A percentile compares a stretch with the other conserved stretches of the same genome.
These are phyloP conservation scores for Bombus waltoni DNA, from an alignment of 1,140 invertebrate species.

Conservation along the genomic window DNA sequence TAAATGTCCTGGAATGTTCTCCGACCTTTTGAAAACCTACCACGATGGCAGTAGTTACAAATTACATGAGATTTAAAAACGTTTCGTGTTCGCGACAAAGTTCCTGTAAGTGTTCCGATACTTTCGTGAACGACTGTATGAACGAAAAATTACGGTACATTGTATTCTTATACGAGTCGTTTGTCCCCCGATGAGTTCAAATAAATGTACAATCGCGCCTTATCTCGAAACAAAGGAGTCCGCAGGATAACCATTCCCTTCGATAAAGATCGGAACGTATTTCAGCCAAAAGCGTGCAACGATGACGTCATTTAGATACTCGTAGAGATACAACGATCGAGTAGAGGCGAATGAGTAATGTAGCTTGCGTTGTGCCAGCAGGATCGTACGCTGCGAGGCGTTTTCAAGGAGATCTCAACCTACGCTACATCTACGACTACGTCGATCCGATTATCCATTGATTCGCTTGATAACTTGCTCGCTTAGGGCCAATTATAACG, in stretches of 20 bases:
- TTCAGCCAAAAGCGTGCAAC: not conserved
- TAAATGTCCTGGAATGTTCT: no score
- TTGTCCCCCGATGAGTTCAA: not conserved
- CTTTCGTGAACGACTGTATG: no score
- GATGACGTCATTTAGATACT: conserved; percentile 45
- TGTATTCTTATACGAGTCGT: not conserved
- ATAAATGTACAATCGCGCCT: not conserved
- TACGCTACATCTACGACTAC: conserved; percentile 44
- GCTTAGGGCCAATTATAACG: not conserved
- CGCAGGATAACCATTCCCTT: no score
- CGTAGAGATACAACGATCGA: conserved; percentile 6
- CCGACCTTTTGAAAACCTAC: no score
- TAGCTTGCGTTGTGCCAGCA: conserved; percentile 20
- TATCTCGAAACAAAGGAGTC: not conserved
- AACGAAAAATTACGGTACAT: no score
- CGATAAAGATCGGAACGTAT: conserved; percentile 7
- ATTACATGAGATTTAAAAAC: not conserved
- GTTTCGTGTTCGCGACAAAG: no score
- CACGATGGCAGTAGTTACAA: no score
- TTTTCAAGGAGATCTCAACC: conserved; percentile 57
- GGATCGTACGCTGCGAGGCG: conserved; percentile 36
- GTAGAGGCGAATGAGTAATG: conserved; percentile 47
- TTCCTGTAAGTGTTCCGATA: no score
- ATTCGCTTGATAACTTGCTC: conserved; percentile 30
- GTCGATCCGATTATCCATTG: conserved; percentile 51